Percentiles rank a stretch among this genome's conserved stretches.
These are phyloP conservation scores for cattle (Bos taurus) DNA, from an alignment of 2,113 vertebrate genomes.

Conservation along the genomic window ARS-UCD2.0 NC_037338.1:105298001-105298500, in stretches of 20 bases:
- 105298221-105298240: not conserved
- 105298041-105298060: fast-evolving
- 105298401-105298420: too few species aligned
- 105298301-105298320: fast-evolving
- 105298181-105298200: fast-evolving
- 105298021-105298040: too few species aligned
- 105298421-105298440: not conserved
- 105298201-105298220: fast-evolving
- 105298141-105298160: not conserved
- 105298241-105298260: not conserved
- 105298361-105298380: fast-evolving
- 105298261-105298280: fast-evolving
- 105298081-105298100: not conserved
- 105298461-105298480: too few species aligned
- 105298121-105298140: fast-evolving
- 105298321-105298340: not conserved
- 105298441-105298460: too few species aligned
- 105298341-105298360: fast-evolving
- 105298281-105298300: too few species aligned
- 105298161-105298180: not conserved
- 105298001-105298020: fast-evolving
- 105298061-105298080: fast-evolving
- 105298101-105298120: fast-evolving
- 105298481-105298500: fast-evolving
- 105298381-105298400: not conserved